A percentile compares a stretch with the other conserved stretches of the same genome.
phyloP scores from a whole-genome alignment of 2,888 invertebrate species.

The Epiblema foenella region DNA sequence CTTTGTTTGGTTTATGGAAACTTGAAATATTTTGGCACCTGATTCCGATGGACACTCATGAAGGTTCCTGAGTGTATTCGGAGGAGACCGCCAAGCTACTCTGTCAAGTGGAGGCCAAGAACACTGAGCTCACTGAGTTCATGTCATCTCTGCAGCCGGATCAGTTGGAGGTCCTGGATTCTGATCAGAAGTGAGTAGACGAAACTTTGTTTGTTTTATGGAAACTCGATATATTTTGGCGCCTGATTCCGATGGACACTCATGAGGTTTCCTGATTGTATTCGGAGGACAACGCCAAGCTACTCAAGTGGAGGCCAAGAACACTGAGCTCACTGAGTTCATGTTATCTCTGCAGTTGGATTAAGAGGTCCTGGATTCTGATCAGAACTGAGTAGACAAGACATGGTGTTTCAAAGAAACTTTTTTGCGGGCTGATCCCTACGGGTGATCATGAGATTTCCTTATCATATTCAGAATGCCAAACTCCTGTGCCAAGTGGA shows the following conservation, averaged over 20 bases:
- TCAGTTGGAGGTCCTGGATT: constrained; percentile 87
- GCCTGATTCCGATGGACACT: constrained; percentile 97
- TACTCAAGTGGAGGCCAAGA: constrained; percentile 86
- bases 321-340: not conserved
- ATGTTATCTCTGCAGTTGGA: not conserved
- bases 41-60: constrained; percentile 98
- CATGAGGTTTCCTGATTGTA: constrained; percentile 97
- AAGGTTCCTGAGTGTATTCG: constrained; percentile 96
- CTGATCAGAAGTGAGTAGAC: constrained; percentile 72
- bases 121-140: constrained; percentile 92
- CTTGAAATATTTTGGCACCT: constrained; percentile 93
- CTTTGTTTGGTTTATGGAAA: not conserved
- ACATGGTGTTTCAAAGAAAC: not conserved
- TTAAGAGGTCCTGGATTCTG: not conserved
- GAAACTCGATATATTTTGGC: constrained; percentile 89
- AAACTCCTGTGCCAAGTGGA: constrained; percentile 93
- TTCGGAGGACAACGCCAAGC: constrained; percentile 98
- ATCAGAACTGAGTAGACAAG: not conserved
- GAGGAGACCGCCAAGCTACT: constrained; percentile 97
- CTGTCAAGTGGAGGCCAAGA: constrained; percentile 92
- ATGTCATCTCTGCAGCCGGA: constrained; percentile 95
- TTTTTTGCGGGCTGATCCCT: constrained; percentile 93
- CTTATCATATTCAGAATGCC: constrained; percentile 98
- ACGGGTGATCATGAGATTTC: constrained; percentile 98
- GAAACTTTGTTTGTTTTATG: no score